Evolutionary conservation across 2,797 vertebrate species (phyloP), one percentile per base, ranked within the genome.

Genomic region (Erethizon dorsatum): DNA sequence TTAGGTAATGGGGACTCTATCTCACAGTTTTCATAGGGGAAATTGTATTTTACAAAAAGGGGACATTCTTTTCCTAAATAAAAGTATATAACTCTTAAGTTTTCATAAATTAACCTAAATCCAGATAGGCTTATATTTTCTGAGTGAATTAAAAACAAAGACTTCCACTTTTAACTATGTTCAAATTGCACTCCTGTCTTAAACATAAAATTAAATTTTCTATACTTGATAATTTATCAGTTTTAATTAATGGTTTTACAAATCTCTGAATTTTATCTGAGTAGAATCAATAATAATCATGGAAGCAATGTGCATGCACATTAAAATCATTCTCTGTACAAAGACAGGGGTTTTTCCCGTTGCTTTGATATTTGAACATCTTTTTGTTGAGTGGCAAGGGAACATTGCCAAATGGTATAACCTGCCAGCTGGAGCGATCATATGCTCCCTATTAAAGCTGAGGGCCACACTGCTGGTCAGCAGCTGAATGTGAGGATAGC

Each of bases 401-500:
- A 96, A 57, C 14, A 0, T 22, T 71, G 97, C 97, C 98, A 98
- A 95, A 61, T 3, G 37, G 91, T 94, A 92, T 97, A 97, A 98
- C 97, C 95, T 96, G 95, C 83, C 98, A 98, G 95, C 97, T 97
- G 97, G 95, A 95, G 88, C 24, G 59, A 94, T 98, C 97, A 93
- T 97, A 94, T 83, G 95, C 80, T 97, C 56, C 92, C 95, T 83
- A 84, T 96, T 95, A 97, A 92, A 78, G 80, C 90, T 17, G 84
- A 97, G 93, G 95, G 75, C 94, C 73, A 59, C 0, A 2, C 4
- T 82, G 88, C 93, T 94, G 94, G 96, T 87, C 96, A 95, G 91
- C 97, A 95, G 97, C 97, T 95, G 96, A 96, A 54, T 59, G 80
- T 17, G 90, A 93, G 85, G 13, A 5, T 83, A 92, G 65, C 94